These are phyloP conservation scores for Pseudococcus viburni DNA, from an alignment of 2,888 invertebrate species.

Conservation along the genomic window DNA sequence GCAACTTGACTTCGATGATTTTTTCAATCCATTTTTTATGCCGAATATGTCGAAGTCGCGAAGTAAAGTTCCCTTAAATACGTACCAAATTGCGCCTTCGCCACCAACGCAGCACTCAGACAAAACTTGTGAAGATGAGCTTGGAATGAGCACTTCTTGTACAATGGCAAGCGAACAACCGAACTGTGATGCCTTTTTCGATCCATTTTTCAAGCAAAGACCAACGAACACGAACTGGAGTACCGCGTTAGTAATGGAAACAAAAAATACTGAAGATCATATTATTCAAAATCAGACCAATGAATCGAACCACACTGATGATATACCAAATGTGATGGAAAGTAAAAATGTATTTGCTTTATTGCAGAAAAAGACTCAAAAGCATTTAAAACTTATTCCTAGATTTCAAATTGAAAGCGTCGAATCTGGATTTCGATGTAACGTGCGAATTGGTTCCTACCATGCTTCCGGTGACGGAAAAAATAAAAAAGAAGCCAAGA, in stretches of 20 bases:
- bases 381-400: constrained; percentile 42
- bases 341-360: constrained; percentile 47
- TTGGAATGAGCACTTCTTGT: background rate
- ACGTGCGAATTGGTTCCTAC: background rate
- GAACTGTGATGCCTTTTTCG: background rate
- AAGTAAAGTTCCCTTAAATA: background rate
- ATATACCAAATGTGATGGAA: background rate
- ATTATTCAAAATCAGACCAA: background rate
- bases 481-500: constrained; percentile 40
- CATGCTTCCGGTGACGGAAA: background rate
- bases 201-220: constrained; percentile 46
- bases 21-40: background rate
- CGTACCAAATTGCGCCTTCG: background rate
- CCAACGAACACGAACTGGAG: background rate
- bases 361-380: constrained; percentile 38
- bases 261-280: background rate
- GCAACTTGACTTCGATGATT: background rate
- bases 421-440: constrained; percentile 17
- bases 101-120: background rate
- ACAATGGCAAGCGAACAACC: background rate
- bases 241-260: background rate
- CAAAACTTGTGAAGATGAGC: background rate
- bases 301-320: background rate
- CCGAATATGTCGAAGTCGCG: background rate
- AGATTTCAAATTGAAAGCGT: background rate